Conservation (phyloP, 2,888 invertebrate species). For the Gonocerus acuteangulatus region DNA sequence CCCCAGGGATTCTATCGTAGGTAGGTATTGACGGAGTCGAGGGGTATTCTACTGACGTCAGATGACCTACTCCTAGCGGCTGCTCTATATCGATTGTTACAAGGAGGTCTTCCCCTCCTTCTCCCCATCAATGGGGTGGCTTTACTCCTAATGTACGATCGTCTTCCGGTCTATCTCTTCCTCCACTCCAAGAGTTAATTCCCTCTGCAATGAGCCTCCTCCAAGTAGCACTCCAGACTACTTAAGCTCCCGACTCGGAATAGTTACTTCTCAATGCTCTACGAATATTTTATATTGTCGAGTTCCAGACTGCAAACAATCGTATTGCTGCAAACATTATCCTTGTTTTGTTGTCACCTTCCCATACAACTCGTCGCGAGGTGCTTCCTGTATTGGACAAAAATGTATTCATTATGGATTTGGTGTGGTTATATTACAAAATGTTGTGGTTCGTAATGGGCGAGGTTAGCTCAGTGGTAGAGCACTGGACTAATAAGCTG, state of each 20-base stretch:
- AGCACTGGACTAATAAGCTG: too few species aligned
- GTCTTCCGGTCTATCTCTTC: background rate
- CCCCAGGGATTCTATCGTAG: background rate
- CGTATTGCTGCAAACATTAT: too few species aligned
- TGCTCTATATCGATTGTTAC: conserved; percentile 24
- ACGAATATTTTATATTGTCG: too few species aligned
- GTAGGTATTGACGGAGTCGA: conserved; percentile 13
- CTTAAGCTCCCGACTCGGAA: background rate
- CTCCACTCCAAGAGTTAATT: background rate
- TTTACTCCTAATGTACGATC: conserved; percentile 9
- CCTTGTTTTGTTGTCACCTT: too few species aligned
- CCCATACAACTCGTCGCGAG: too few species aligned
- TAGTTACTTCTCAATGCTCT: too few species aligned
- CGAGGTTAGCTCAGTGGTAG: too few species aligned
- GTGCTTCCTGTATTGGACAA: too few species aligned
- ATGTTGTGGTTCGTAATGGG: too few species aligned
- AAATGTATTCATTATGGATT: too few species aligned
- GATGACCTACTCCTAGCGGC: conserved; percentile 23
- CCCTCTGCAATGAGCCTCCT: background rate
- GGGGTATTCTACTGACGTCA: conserved; percentile 18
- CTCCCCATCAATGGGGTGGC: conserved; percentile 1
- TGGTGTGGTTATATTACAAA: too few species aligned
- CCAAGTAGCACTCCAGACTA: background rate
- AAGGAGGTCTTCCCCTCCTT: background rate
- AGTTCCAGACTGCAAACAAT: too few species aligned